Evolutionary conservation across 2,797 vertebrate species (phyloP).

Genomic region (Anguilla anguilla): DNA sequence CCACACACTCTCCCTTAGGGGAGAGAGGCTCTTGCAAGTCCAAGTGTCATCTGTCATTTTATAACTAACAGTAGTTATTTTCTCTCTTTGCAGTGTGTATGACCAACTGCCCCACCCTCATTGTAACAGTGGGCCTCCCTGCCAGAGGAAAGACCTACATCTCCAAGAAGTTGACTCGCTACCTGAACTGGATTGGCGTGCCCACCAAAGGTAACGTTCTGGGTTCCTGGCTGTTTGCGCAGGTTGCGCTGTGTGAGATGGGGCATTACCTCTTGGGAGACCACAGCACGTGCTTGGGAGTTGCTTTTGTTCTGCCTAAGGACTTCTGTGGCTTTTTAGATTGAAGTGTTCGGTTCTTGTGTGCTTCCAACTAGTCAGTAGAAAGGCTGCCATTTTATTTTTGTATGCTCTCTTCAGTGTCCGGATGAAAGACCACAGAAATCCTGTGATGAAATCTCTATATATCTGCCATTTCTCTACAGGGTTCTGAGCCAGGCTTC

Average conservation of each 20-base stretch:
- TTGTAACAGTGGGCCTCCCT: constrained; percentile 95
- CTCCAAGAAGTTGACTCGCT: constrained; percentile 97
- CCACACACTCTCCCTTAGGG: neutral
- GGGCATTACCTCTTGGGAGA: neutral
- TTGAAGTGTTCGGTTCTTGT: neutral
- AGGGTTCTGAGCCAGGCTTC: neutral
- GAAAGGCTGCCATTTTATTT: neutral
- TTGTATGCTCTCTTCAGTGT: neutral
- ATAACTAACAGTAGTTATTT: constrained; percentile 1
- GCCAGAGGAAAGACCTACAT: constrained; percentile 98
- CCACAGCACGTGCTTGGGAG: neutral
- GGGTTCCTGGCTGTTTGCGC: neutral
- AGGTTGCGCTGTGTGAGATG: neutral
- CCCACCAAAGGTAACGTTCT: constrained; percentile 85
- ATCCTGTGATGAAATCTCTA: neutral
- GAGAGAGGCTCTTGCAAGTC: neutral
- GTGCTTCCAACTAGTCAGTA: neutral
- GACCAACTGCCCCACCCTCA: constrained; percentile 97
- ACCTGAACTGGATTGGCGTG: constrained; percentile 98
- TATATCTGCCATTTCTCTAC: neutral
- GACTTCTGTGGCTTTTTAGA: neutral
- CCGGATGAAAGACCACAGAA: neutral
- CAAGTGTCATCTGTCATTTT: neutral
- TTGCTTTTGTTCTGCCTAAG: neutral
- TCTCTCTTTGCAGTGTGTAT: constrained; percentile 82